phyloP scores from a whole-genome alignment of 2,888 invertebrate genomes.

The Cataglyphis altisquamis region DNA sequence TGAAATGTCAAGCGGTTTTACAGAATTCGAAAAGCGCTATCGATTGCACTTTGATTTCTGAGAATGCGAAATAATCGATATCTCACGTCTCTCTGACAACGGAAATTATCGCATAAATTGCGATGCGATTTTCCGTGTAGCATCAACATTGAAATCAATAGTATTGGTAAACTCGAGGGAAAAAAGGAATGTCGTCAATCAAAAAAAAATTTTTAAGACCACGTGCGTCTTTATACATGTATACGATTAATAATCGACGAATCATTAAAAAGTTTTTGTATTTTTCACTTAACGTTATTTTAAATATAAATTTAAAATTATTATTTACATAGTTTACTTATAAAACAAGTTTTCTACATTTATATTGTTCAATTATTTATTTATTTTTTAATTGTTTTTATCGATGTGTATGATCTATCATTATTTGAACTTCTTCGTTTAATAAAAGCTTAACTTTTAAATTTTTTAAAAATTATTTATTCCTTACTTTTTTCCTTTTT shows the following conservation, averaged over 20 bases:
- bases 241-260: background rate
- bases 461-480: background rate
- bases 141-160: conserved; percentile 13
- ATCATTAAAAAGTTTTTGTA: background rate
- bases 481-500: background rate
- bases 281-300: background rate
- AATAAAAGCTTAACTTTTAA: background rate
- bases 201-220: background rate
- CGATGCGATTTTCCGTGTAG: conserved; percentile 18
- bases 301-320: conserved; percentile 3
- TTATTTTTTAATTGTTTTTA: background rate
- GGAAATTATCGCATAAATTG: conserved; percentile 16
- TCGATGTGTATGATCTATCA: background rate
- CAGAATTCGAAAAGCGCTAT: conserved; percentile 59
- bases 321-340: background rate
- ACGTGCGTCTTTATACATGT: background rate
- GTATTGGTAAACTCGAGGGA: conserved; percentile 12
- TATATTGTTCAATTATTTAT: background rate
- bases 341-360: background rate
- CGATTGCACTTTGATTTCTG: conserved; percentile 42
- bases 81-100: conserved; percentile 20
- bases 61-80: conserved; percentile 48
- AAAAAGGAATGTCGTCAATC: conserved; percentile 19
- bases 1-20: background rate
- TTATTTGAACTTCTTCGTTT: background rate